Evolutionary conservation across 2,797 vertebrate species (phyloP).

Genomic region (Sarcoramphus papa): DNA sequence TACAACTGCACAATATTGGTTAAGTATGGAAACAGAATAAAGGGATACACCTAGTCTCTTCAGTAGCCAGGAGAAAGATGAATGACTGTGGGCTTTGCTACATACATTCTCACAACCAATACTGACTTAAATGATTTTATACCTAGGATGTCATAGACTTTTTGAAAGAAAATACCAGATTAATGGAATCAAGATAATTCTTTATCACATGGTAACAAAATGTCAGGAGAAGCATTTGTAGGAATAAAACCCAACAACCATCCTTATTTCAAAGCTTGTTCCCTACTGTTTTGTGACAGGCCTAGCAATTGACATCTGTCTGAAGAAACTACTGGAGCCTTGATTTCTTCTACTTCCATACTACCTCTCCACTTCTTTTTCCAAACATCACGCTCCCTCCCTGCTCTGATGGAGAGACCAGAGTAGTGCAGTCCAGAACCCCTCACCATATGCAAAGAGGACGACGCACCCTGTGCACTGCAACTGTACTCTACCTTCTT

Average conservation of each 20-base stretch:
- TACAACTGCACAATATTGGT: neutral
- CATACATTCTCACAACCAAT: neutral
- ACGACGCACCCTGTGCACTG: rapidly evolving
- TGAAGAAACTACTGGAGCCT: neutral
- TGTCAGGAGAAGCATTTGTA: neutral
- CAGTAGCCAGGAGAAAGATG: neutral
- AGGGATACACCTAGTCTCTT: neutral
- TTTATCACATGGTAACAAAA: neutral
- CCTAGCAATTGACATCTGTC: neutral
- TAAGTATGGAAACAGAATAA: neutral
- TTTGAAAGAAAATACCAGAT: neutral
- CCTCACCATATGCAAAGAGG: neutral
- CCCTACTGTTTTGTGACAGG: neutral
- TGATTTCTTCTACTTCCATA: neutral
- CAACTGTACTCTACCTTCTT: neutral
- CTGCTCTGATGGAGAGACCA: neutral
- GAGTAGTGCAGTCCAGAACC: neutral
- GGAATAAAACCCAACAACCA: neutral
- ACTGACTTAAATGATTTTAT: neutral
- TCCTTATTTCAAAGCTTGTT: neutral
- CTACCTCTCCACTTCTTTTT: neutral
- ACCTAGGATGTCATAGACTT: neutral
- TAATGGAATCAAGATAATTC: neutral
- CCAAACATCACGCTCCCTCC: neutral
- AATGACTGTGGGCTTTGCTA: neutral